Evolutionary conservation across 2,888 invertebrate species (phyloP).

Genomic region (Spodoptera picta): DNA sequence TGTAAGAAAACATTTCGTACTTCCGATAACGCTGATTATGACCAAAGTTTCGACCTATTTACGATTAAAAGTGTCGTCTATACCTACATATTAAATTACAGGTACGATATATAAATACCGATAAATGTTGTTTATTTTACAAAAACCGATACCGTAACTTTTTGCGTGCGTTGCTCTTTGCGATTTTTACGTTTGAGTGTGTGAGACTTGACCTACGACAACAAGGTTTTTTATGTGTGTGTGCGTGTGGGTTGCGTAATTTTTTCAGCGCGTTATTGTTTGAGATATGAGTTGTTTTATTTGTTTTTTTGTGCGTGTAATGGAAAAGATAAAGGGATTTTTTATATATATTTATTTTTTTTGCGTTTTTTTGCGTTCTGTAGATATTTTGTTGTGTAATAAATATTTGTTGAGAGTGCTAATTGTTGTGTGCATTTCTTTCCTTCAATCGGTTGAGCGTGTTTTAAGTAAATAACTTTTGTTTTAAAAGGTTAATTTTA

Average conservation of each 20-base stretch:
- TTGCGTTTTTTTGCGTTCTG: constrained; percentile 7
- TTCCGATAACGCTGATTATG: constrained; percentile 42
- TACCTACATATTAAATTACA: constrained; percentile 44
- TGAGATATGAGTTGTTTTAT: constrained; percentile 23
- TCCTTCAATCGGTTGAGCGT: no score
- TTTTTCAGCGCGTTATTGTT: constrained; percentile 56
- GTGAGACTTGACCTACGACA: constrained; percentile 72
- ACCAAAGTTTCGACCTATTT: constrained; percentile 46
- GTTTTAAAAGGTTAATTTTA: no score
- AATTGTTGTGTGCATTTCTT: background rate
- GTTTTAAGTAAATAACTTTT: no score
- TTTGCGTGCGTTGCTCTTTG: constrained; percentile 75
- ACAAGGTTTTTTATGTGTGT: constrained; percentile 50
- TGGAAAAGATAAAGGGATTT: constrained; percentile 14
- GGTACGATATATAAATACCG: constrained; percentile 34
- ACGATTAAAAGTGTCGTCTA: constrained; percentile 20
- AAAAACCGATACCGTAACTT: constrained; percentile 74
- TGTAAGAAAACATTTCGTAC: constrained; percentile 32
- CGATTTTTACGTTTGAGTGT: constrained; percentile 59
- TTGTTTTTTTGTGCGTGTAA: constrained; percentile 38
- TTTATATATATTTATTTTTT: constrained; percentile 5
- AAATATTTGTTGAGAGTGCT: constrained; percentile 1
- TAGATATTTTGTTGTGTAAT: background rate
- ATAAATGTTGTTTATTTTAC: constrained; percentile 68
- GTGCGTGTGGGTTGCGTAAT: constrained; percentile 73